A percentile compares a stretch with the other conserved stretches of the same genome.
These are phyloP conservation scores for Dascyllus trimaculatus DNA, from an alignment of 2,113 vertebrate species.

Conservation along the genomic window DNA sequence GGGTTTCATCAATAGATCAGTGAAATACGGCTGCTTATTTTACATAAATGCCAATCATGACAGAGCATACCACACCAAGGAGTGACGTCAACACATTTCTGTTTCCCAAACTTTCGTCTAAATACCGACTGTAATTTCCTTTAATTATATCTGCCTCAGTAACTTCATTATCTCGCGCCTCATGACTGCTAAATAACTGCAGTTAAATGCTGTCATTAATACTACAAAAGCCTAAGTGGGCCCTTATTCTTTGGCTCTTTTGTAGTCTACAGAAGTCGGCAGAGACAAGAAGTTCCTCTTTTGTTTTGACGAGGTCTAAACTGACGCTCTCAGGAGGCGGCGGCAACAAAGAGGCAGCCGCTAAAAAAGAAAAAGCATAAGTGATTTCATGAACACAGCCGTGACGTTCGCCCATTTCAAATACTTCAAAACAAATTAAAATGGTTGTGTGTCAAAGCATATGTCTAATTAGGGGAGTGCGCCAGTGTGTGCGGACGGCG, in stretches of 20 bases:
- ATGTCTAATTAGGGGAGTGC: slow-evolving; percentile 75
- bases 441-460: slow-evolving; percentile 76
- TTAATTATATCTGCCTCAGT: too few relatives aligned
- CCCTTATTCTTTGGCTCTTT: not conserved
- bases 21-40: too few relatives aligned
- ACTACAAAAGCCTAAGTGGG: not conserved
- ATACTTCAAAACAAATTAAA: slow-evolving; percentile 75
- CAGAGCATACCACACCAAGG: too few relatives aligned
- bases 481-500: slow-evolving; percentile 44
- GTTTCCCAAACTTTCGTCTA: too few relatives aligned
- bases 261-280: not conserved
- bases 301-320: slow-evolving; percentile 16
- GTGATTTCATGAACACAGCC: slow-evolving; percentile 58
- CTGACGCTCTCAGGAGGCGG: slow-evolving; percentile 6
- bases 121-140: too few relatives aligned
- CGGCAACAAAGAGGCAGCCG: slow-evolving; percentile 3
- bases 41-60: too few relatives aligned
- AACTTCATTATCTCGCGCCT: too few relatives aligned
- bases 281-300: not conserved
- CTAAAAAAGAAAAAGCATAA: slow-evolving; percentile 9
- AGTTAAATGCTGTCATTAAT: not conserved
- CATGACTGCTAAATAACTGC: not conserved
- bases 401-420: slow-evolving; percentile 47
- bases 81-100: too few relatives aligned
- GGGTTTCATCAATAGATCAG: too few relatives aligned